These are phyloP conservation scores for Todiramphus chloris DNA, from an alignment of 2,113 vertebrate genomes.

Conservation along the genomic window DNA sequence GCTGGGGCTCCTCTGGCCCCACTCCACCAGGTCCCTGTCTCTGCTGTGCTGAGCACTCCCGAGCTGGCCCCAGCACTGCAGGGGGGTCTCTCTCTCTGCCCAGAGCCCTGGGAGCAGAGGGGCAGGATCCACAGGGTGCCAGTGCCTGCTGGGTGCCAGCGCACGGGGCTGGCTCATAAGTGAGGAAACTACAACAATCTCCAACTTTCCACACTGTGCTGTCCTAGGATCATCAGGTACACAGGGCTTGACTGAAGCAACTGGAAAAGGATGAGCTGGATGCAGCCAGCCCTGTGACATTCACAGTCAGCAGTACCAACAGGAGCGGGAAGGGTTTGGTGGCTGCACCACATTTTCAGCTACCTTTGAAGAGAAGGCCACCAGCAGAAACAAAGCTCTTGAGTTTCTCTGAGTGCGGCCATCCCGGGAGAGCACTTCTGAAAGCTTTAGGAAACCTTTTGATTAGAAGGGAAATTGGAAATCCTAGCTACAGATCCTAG, in stretches of 20 bases:
- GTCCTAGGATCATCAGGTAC: rapidly evolving
- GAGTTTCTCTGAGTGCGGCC: background rate
- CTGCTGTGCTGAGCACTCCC: too few species aligned
- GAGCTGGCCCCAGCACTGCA: too few species aligned
- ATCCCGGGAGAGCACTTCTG: conserved; percentile 29
- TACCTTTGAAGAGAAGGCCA: background rate
- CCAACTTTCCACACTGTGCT: rapidly evolving
- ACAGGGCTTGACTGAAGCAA: background rate
- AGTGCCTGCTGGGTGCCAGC: too few species aligned
- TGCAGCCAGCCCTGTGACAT: background rate
- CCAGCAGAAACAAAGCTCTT: conserved; percentile 18
- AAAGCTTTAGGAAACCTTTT: conserved; percentile 42
- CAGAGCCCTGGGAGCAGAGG: too few species aligned
- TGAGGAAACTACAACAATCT: background rate
- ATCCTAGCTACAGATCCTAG: conserved; percentile 14
- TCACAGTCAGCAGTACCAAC: background rate
- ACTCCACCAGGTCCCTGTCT: too few species aligned
- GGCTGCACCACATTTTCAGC: background rate
- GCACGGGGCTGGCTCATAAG: too few species aligned
- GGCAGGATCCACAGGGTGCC: too few species aligned
- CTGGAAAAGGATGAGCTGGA: background rate
- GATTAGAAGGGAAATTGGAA: conserved; percentile 42
- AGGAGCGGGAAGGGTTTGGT: background rate
- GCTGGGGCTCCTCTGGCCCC: too few species aligned
- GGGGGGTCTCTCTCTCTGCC: too few species aligned